Percentiles rank a stretch among this genome's conserved stretches.
Evolutionary conservation across 2,797 vertebrate species (phyloP).

Genomic region (Acestrorhynchus altus): DNA sequence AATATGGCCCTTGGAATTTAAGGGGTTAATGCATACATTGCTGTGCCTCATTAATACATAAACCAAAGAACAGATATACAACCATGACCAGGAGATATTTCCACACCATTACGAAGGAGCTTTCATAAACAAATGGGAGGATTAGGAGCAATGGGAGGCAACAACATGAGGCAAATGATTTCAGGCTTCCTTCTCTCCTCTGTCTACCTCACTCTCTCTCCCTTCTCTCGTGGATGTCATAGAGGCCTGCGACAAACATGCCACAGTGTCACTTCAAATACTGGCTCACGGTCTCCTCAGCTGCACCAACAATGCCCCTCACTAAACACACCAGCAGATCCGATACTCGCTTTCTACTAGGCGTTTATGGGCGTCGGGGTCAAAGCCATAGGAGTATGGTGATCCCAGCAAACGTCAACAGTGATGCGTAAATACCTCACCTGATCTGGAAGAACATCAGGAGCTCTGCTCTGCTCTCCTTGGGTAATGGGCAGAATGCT

Average conservation of each 20-base stretch:
- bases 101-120: constrained; percentile 27
- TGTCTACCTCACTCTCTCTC: constrained; percentile 36
- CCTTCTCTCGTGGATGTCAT: constrained; percentile 57
- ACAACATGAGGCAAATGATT: constrained; percentile 74
- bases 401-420: constrained; percentile 35
- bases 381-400: constrained; percentile 43
- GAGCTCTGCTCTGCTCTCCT: constrained; percentile 1
- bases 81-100: too few relatives aligned
- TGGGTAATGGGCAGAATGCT: neutral
- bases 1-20: too few relatives aligned
- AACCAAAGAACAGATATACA: too few relatives aligned
- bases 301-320: constrained; percentile 71
- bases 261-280: constrained; percentile 62
- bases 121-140: constrained; percentile 23
- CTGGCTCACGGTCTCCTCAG: constrained; percentile 64
- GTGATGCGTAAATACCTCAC: constrained; percentile 49
- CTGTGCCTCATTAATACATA: too few relatives aligned
- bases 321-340: constrained; percentile 57
- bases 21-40: neutral
- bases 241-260: constrained; percentile 58
- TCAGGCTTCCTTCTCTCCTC: constrained; percentile 60
- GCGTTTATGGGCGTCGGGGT: constrained; percentile 47
- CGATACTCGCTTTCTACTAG: constrained; percentile 46
- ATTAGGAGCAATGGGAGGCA: too few relatives aligned
- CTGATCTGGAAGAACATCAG: constrained; percentile 29